These are phyloP conservation scores for Nothocercus julius DNA, from an alignment of 2,113 vertebrate genomes.

Conservation along the genomic window DNA sequence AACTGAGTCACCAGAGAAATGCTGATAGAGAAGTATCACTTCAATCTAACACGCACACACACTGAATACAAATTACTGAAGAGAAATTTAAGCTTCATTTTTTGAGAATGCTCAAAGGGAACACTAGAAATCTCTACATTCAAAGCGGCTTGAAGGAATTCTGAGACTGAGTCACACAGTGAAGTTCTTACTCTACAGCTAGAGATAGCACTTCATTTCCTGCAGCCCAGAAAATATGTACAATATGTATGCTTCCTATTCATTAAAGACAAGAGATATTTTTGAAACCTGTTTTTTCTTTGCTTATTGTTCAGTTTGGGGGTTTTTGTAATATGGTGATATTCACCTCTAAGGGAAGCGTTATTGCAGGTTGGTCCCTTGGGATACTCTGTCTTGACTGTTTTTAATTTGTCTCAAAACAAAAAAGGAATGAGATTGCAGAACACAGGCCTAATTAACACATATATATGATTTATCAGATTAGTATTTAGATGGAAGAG, in stretches of 20 bases:
- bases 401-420: not conserved
- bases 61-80: not conserved
- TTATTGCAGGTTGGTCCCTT: not conserved
- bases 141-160: not conserved
- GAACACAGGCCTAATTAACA: not conserved
- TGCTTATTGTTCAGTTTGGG: not conserved
- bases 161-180: not conserved
- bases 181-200: not conserved
- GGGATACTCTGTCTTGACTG: not conserved
- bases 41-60: accelerated
- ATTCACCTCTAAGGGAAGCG: not conserved
- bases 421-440: not conserved
- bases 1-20: not conserved
- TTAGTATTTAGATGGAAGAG: conserved; percentile 13
- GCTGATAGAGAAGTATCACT: not conserved
- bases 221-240: not conserved
- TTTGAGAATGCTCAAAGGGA: not conserved
- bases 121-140: not conserved
- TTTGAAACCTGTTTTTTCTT: not conserved
- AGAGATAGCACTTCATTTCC: not conserved
- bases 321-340: not conserved
- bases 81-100: not conserved
- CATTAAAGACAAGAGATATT: not conserved
- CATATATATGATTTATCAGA: not conserved
- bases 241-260: not conserved